A percentile compares a stretch with the other conserved stretches of the same genome.
Conservation (phyloP, 2,888 invertebrate species). For the Arrhopalites spinosus region DNA sequence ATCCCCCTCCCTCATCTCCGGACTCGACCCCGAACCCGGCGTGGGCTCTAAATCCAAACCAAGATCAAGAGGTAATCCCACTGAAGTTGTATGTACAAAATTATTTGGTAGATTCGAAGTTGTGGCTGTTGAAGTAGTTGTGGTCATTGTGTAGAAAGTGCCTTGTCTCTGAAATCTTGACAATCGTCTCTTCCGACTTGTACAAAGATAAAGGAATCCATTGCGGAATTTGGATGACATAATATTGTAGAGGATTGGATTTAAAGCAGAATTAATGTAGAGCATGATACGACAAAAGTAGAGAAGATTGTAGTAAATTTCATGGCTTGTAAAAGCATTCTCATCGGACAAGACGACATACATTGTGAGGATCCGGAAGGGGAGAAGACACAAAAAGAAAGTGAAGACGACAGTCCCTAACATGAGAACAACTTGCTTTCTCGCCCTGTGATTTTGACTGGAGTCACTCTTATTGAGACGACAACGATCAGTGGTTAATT, state of each 20-base stretch:
- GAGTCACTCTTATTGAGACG: constrained; percentile 51
- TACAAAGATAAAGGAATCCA: constrained; percentile 70
- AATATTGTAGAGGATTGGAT: constrained; percentile 87
- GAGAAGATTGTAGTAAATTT: constrained; percentile 78
- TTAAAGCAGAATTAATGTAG: constrained; percentile 86
- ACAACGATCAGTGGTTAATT: constrained; percentile 76
- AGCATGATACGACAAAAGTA: constrained; percentile 86
- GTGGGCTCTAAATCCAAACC: not conserved
- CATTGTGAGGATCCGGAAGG: constrained; percentile 83
- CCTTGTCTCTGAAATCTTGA: constrained; percentile 53
- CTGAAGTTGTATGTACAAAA: constrained; percentile 40
- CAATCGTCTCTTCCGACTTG: constrained; percentile 44
- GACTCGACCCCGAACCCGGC: too few species aligned
- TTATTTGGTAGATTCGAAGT: constrained; percentile 49
- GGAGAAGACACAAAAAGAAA: constrained; percentile 86
- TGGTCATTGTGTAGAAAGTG: constrained; percentile 53
- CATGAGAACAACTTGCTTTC: constrained; percentile 82
- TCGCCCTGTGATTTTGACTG: constrained; percentile 45
- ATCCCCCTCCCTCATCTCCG: too few species aligned
- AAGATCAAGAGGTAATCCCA: too few species aligned
- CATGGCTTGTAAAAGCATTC: constrained; percentile 72
- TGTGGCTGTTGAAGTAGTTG: constrained; percentile 40
- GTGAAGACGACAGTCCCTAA: constrained; percentile 84
- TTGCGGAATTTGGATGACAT: constrained; percentile 89
- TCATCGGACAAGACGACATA: constrained; percentile 81